Evolutionary conservation across 1,140 invertebrate species (phyloP).

Genomic region (Saccostrea echinata): DNA sequence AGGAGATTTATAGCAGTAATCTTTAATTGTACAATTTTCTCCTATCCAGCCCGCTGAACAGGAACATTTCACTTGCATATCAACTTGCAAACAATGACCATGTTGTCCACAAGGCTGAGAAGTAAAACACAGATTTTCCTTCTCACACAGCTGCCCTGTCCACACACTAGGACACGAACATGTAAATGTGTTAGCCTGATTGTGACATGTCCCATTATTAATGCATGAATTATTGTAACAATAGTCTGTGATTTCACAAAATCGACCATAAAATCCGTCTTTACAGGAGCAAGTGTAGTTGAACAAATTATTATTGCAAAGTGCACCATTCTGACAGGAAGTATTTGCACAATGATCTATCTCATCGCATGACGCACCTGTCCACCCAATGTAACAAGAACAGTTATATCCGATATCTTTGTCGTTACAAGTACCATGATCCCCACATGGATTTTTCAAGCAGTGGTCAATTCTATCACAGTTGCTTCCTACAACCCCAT

Average conservation of each 20-base stretch:
- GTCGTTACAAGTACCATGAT: conserved; percentile 31
- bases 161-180: conserved; percentile 31
- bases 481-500: not conserved
- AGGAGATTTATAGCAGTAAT: not conserved
- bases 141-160: conserved; percentile 14
- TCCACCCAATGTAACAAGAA: conserved; percentile 37
- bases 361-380: not conserved
- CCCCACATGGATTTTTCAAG: not conserved
- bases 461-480: conserved; percentile 33
- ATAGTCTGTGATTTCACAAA: conserved; percentile 29
- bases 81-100: conserved; percentile 11
- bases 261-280: conserved; percentile 36
- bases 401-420: not conserved
- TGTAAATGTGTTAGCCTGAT: not conserved
- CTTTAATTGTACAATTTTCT: not conserved
- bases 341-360: not conserved
- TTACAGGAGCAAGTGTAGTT: conserved; percentile 47
- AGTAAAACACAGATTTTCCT: not conserved
- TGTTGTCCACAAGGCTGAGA: not conserved
- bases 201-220: not conserved
- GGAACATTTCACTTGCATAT: not conserved
- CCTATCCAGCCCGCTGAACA: not conserved
- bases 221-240: conserved; percentile 4
- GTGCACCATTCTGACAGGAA: conserved; percentile 15
- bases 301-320: conserved; percentile 45